Conservation (phyloP, 2,888 invertebrate species). For the Papilio protenor region DNA sequence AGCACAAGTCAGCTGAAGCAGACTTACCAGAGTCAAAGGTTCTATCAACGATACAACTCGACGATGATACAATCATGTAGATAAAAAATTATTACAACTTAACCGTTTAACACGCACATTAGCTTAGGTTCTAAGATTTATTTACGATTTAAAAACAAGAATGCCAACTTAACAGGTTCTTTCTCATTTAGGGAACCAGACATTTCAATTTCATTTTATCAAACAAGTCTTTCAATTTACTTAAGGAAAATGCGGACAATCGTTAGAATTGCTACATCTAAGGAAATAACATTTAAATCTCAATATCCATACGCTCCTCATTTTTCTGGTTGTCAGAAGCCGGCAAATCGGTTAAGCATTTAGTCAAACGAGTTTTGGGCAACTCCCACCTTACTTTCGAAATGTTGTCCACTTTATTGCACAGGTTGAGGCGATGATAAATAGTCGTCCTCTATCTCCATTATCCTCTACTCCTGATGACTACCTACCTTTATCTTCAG, state of each 20-base stretch:
- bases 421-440: conserved; percentile 45
- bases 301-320: conserved; percentile 45
- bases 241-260: neutral
- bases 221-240: neutral
- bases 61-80: neutral
- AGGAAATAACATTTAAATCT: neutral
- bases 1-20: too few species aligned
- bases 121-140: conserved; percentile 9
- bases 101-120: conserved; percentile 2
- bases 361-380: conserved; percentile 42
- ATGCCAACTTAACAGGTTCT: neutral
- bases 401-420: too few species aligned
- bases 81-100: conserved; percentile 8
- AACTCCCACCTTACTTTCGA: conserved; percentile 45
- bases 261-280: neutral
- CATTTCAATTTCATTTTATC: neutral
- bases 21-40: neutral
- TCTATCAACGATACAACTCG: neutral
- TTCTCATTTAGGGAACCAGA: neutral
- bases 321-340: conserved; percentile 45
- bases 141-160: conserved; percentile 1
- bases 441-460: conserved; percentile 43
- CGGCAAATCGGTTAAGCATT: conserved; percentile 44
- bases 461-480: conserved; percentile 44
- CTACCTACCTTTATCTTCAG: conserved; percentile 40